A percentile compares a stretch with the other conserved stretches of the same genome.
Conservation (phyloP, 2,888 invertebrate species). For the Drosophila flavopinicola region DNA sequence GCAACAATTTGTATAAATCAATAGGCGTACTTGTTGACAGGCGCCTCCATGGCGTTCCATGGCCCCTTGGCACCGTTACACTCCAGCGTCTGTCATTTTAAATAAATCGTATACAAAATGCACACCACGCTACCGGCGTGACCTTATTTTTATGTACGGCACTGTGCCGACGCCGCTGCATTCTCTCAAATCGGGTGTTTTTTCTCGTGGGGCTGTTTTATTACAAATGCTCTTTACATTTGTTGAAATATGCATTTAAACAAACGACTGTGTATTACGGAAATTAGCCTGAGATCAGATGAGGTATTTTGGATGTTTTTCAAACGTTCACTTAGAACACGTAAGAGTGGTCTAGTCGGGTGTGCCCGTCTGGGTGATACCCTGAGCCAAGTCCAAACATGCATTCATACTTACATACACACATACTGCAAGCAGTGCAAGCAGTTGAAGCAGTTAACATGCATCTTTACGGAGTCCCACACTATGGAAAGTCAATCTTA, state of each 20-base stretch:
- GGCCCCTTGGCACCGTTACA: conserved; percentile 37
- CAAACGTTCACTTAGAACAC: too few relatives aligned
- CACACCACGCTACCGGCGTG: conserved; percentile 47
- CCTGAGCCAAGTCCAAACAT: too few relatives aligned
- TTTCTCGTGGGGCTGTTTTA: not conserved
- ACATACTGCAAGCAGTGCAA: too few relatives aligned
- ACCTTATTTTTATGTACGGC: conserved; percentile 65
- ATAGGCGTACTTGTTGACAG: conserved; percentile 66
- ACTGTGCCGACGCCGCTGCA: conserved; percentile 51
- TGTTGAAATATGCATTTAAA: conserved; percentile 3
- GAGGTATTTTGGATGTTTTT: too few relatives aligned
- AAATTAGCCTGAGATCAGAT: conserved; percentile 3
- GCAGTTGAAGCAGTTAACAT: too few relatives aligned
- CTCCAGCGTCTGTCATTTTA: conserved; percentile 23
- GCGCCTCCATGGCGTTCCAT: conserved; percentile 34
- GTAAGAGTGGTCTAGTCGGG: too few relatives aligned
- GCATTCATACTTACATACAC: too few relatives aligned
- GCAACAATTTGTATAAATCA: conserved; percentile 71
- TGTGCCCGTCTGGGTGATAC: too few relatives aligned
- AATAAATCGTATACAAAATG: conserved; percentile 40
- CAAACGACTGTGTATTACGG: not conserved
- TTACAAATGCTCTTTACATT: conserved; percentile 11
- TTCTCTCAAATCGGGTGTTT: not conserved
- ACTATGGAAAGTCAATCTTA: too few relatives aligned
- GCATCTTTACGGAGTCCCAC: too few relatives aligned